Evolutionary conservation across 2,113 vertebrate genomes (phyloP).

Genomic region (Dasyprocta punctata): DNA sequence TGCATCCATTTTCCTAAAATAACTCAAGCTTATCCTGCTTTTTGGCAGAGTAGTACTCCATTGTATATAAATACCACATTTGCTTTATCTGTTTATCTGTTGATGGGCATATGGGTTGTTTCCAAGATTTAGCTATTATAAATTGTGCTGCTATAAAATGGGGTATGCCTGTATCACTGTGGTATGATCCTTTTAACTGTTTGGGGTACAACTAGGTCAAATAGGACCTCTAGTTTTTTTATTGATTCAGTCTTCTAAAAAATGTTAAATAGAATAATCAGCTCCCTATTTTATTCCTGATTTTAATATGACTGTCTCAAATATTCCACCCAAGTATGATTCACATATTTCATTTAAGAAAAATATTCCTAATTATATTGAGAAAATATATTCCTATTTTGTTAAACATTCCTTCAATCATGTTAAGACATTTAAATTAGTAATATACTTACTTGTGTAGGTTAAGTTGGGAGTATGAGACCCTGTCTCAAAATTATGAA

Average conservation of each 20-base stretch:
- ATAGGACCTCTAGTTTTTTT: neutral
- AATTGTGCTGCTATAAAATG: neutral
- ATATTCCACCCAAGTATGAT: neutral
- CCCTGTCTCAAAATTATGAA: neutral
- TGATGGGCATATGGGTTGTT: neutral
- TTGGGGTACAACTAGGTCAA: neutral
- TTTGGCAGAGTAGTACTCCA: neutral
- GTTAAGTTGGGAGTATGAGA: accelerated
- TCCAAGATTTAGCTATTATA: neutral
- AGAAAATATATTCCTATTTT: constrained; percentile 18
- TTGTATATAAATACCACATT: neutral
- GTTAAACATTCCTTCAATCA: neutral
- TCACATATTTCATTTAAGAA: neutral
- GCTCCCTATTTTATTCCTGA: neutral
- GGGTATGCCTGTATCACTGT: no score
- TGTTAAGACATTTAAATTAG: neutral
- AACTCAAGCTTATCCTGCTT: neutral
- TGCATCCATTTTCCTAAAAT: neutral
- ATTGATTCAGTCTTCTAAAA: neutral
- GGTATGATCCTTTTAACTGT: neutral
- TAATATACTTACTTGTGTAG: neutral
- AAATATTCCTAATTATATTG: neutral
- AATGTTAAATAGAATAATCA: neutral
- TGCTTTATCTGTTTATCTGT: neutral
- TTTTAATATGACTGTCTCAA: constrained; percentile 6